Conservation (phyloP, 2,113 vertebrate genomes). For the Marmota flaviventris region DNA sequence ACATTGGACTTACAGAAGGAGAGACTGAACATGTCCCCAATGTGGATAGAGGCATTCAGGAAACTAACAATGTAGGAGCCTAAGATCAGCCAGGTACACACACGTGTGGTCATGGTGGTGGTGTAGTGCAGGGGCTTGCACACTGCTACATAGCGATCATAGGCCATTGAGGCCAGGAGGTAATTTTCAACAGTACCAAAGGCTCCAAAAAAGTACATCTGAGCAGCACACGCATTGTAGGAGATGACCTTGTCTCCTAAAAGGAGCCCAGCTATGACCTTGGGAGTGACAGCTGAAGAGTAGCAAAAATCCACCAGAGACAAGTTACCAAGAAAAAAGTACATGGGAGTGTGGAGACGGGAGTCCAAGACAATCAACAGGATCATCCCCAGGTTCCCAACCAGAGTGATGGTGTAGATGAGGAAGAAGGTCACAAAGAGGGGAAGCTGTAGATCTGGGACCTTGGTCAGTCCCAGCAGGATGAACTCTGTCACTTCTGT, state of each 20-base stretch:
- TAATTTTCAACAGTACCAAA: conserved; percentile 14
- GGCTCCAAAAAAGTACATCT: conserved; percentile 50
- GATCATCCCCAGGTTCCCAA: no score
- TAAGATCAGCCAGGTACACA: not conserved
- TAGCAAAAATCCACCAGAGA: conserved; percentile 53
- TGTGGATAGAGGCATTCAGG: conserved; percentile 44
- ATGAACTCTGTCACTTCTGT: conserved; percentile 28
- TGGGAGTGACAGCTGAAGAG: conserved; percentile 58
- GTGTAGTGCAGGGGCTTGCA: conserved; percentile 52
- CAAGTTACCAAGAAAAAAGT: not conserved
- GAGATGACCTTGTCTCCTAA: not conserved
- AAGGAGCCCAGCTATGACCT: not conserved
- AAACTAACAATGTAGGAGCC: conserved; percentile 41
- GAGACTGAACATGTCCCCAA: conserved; percentile 14
- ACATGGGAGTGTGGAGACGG: no score
- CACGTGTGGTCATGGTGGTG: not conserved
- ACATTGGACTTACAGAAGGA: not conserved
- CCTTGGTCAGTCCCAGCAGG: conserved; percentile 43
- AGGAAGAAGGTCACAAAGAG: conserved; percentile 14
- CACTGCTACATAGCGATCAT: not conserved
- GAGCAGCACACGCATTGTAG: conserved; percentile 17
- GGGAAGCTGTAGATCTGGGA: not conserved
- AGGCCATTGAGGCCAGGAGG: conserved; percentile 15
- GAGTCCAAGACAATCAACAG: no score
- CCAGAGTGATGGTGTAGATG: conserved; percentile 17